Base-by-base conservation (phyloP, 2,797 vertebrate genomes). In the Melanotaenia boesemani region DNA sequence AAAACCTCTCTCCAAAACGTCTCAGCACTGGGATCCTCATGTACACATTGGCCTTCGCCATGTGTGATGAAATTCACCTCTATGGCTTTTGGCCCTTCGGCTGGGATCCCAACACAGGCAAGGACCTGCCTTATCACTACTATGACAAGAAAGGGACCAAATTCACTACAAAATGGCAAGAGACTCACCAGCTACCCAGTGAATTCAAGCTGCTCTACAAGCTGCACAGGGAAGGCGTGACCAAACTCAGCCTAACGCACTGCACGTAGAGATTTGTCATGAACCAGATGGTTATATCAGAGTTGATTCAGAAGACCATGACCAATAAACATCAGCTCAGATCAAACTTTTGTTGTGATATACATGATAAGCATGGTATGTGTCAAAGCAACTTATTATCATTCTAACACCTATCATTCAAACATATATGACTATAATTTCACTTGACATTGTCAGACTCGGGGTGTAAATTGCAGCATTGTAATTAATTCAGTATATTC, bases 121-220 rank as follows among this genome's bases (percentile, higher is more conserved):
- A 98, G 86, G 98, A 98, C 34, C 95, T 99, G 84, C 98, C 98
- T 0, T 99, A 99, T 93, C 98, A 99, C 91, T 99, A 99, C 94
- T 99, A 98, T 2, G 98, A 99, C 92, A 99, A 98, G 94, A 99
- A 99, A 90, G 98, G 98, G 88, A 98, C 98, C 77, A 99, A 99
- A 92, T 99, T 99, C 87, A 99, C 97, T 6, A 99, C 98, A 85
- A 99, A 98, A 89, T 99, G 98, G 98, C 98, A 99, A 90, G 98
- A 99, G 90, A 97, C 97, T 56, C 98, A 99, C 91, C 98, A 99
- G 93, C 96, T 99, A 73, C 98, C 98, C 71, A 97, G 95, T 0
- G 98, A 99, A 93, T 99, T 99, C 92, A 98, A 98, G 92, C 95
- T 99, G 84, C 95, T 99, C 74, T 98, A 97, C 93, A 96, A 96